These are phyloP conservation scores for Dendrocincla fuliginosa DNA, from an alignment of 2,797 vertebrate species.

Conservation along the genomic window DNA sequence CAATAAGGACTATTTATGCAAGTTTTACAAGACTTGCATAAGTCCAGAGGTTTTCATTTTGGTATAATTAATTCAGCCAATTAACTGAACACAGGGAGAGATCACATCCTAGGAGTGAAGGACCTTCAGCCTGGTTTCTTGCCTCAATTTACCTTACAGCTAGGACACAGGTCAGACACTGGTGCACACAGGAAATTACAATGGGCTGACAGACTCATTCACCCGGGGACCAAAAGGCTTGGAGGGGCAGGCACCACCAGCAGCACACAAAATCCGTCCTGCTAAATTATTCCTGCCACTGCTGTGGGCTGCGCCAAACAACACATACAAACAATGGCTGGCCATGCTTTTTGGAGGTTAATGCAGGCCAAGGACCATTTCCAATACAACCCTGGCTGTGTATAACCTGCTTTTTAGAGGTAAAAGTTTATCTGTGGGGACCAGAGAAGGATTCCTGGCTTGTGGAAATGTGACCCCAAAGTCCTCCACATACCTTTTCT, in stretches of 20 bases:
- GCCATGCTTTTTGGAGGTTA: slow-evolving; percentile 14
- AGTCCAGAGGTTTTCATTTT: background rate
- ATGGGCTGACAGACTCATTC: background rate
- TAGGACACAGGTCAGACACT: background rate
- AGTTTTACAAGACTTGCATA: slow-evolving; percentile 28
- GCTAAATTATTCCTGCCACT: background rate
- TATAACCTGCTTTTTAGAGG: background rate
- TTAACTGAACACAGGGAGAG: background rate
- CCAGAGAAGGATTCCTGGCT: slow-evolving; percentile 28
- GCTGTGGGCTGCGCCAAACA: slow-evolving; percentile 25
- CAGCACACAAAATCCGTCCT: background rate
- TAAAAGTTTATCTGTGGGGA: slow-evolving; percentile 47
- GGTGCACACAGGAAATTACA: background rate
- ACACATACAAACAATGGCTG: slow-evolving; percentile 39
- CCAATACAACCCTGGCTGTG: background rate
- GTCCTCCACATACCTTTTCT: slow-evolving; percentile 13
- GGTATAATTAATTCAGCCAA: background rate
- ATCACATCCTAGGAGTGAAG: background rate
- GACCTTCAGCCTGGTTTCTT: background rate
- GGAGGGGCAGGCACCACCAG: background rate
- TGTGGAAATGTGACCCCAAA: background rate
- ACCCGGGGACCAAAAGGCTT: background rate
- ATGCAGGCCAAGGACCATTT: slow-evolving; percentile 45
- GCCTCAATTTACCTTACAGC: background rate
- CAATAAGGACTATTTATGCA: slow-evolving; percentile 29